A percentile compares a stretch with the other conserved stretches of the same genome.
These are phyloP conservation scores for Pycnonotus jocosus DNA, from an alignment of 2,113 vertebrate genomes.

Conservation along the genomic window DNA sequence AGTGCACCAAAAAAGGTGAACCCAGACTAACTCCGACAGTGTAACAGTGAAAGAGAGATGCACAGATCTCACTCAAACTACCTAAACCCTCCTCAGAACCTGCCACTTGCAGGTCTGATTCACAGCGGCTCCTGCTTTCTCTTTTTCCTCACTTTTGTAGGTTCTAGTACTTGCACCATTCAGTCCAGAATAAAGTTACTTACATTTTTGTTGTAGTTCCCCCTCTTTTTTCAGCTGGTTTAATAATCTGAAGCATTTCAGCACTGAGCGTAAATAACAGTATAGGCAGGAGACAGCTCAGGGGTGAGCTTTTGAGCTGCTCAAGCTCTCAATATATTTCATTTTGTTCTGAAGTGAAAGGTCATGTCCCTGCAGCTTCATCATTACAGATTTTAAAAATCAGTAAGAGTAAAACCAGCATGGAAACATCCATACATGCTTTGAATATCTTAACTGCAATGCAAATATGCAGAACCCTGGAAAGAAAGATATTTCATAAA, in stretches of 20 bases:
- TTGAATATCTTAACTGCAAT: background rate
- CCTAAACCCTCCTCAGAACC: background rate
- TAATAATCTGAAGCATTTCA: background rate
- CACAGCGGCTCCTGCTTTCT: background rate
- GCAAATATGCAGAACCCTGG: background rate
- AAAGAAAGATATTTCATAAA: background rate
- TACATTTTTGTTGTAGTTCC: background rate
- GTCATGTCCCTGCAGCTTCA: background rate
- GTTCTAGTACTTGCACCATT: background rate
- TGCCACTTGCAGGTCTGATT: background rate
- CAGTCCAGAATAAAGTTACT: background rate
- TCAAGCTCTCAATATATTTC: background rate
- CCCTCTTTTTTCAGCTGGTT: background rate
- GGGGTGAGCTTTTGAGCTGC: background rate
- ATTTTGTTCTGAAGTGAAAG: background rate
- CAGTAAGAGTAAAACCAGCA: background rate
- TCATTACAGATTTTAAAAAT: background rate
- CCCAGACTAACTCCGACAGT: background rate
- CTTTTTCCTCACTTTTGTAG: background rate
- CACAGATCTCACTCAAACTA: background rate
- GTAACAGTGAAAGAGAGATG: background rate
- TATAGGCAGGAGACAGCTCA: background rate
- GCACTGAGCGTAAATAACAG: background rate
- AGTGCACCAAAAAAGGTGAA: background rate
- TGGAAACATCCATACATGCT: background rate